phyloP scores from a whole-genome alignment of 2,888 invertebrate genomes.

The Geotrupes spiniger region DNA sequence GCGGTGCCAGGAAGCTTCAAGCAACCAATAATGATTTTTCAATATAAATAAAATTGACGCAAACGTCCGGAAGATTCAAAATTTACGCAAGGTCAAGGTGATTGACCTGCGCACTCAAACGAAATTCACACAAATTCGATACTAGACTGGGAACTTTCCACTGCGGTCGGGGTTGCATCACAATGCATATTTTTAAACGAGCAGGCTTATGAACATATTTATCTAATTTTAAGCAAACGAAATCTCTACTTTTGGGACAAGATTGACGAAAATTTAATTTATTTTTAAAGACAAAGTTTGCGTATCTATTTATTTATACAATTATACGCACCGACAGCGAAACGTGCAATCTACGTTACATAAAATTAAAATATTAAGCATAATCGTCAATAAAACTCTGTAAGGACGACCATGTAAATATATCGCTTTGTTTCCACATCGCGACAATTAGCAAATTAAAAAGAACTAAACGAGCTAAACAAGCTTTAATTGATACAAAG shows the following conservation, averaged over 20 bases:
- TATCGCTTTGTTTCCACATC: not conserved
- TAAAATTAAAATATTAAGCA: no score
- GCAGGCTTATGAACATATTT: no score
- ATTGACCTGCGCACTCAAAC: slow-evolving; percentile 8
- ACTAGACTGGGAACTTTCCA: slow-evolving; percentile 23
- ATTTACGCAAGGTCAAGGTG: slow-evolving; percentile 13
- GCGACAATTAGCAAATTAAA: slow-evolving; percentile 3
- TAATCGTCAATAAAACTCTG: not conserved
- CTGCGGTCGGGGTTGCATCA: slow-evolving; percentile 6
- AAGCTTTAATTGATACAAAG: slow-evolving; percentile 2
- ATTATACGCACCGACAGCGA: no score
- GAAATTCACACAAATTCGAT: slow-evolving; percentile 18
- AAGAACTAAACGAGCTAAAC: slow-evolving; percentile 2
- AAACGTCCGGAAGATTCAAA: not conserved
- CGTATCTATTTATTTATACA: no score
- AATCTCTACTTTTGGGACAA: no score
- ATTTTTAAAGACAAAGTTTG: no score
- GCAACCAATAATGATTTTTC: no score
- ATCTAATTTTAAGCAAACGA: not conserved
- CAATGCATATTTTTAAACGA: no score
- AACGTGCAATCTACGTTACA: no score
- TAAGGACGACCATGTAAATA: not conserved
- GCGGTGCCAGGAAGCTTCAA: no score
- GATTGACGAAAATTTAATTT: no score
- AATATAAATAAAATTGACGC: no score